These are phyloP conservation scores for Peucedramus taeniatus DNA, from an alignment of 2,113 vertebrate species.

Conservation along the genomic window DNA sequence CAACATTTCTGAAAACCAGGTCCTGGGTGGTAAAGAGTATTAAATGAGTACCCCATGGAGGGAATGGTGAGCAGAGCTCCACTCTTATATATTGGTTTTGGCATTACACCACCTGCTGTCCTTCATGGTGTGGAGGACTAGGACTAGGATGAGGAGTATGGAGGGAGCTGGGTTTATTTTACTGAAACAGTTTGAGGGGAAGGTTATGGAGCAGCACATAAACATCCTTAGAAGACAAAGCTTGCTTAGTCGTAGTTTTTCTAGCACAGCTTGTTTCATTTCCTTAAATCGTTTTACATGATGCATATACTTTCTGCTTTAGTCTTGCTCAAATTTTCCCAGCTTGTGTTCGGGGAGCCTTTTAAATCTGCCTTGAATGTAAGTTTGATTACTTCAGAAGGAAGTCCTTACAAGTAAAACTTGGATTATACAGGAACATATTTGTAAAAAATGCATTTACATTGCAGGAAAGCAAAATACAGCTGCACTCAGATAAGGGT, in stretches of 20 bases:
- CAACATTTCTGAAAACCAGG: neutral
- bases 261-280: neutral
- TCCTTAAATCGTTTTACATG: neutral
- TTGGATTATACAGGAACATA: neutral
- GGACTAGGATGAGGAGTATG: neutral
- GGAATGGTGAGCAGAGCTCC: neutral
- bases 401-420: conserved; percentile 2
- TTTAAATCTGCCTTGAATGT: neutral
- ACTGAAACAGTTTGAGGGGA: neutral
- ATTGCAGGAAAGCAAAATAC: neutral
- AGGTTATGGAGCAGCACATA: neutral
- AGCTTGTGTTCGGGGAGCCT: neutral
- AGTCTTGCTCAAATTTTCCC: neutral
- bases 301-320: neutral
- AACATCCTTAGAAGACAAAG: neutral
- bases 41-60: neutral
- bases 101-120: neutral
- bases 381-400: conserved; percentile 41
- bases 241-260: neutral
- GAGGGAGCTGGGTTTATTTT: neutral
- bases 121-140: neutral
- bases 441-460: conserved; percentile 11
- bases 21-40: neutral
- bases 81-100: neutral
- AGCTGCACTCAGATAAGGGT: neutral